A percentile compares a stretch with the other conserved stretches of the same genome.
phyloP scores from a whole-genome alignment of 2,113 vertebrate species.

The Pipa parva region DNA sequence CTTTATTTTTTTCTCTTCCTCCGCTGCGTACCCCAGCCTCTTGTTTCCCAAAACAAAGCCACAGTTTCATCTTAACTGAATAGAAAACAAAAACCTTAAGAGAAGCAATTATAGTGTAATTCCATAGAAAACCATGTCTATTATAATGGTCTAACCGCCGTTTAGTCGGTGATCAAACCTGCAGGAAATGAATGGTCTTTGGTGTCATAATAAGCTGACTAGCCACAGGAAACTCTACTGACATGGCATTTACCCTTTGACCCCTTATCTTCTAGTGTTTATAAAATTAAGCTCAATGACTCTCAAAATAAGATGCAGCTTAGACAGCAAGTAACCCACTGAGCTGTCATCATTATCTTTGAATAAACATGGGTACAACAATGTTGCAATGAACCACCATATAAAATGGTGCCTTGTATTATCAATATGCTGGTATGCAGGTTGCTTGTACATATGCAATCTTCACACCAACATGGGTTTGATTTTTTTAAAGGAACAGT shows the following conservation, averaged over 20 bases:
- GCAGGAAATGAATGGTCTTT: not conserved
- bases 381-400: too few species aligned
- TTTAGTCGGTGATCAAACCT: slow-evolving; percentile 6
- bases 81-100: slow-evolving; percentile 32
- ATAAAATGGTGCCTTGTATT: too few species aligned
- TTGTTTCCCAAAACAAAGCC: slow-evolving; percentile 27
- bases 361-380: too few species aligned
- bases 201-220: not conserved
- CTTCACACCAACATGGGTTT: too few species aligned
- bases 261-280: too few species aligned
- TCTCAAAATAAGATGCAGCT: too few species aligned
- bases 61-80: slow-evolving; percentile 30
- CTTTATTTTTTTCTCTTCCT: slow-evolving; percentile 13
- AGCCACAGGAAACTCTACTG: not conserved
- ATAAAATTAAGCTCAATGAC: too few species aligned
- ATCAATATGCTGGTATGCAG: too few species aligned
- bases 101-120: slow-evolving; percentile 41
- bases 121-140: slow-evolving; percentile 15
- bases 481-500: too few species aligned
- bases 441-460: too few species aligned
- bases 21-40: not conserved
- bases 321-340: too few species aligned
- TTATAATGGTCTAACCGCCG: slow-evolving; percentile 26
- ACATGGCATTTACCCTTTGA: not conserved
- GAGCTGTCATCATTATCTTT: too few species aligned